Evolutionary conservation across 2,113 vertebrate genomes (phyloP), one percentile per base, ranked within the genome.

Genomic region (Oreochromis tanganicae): DNA sequence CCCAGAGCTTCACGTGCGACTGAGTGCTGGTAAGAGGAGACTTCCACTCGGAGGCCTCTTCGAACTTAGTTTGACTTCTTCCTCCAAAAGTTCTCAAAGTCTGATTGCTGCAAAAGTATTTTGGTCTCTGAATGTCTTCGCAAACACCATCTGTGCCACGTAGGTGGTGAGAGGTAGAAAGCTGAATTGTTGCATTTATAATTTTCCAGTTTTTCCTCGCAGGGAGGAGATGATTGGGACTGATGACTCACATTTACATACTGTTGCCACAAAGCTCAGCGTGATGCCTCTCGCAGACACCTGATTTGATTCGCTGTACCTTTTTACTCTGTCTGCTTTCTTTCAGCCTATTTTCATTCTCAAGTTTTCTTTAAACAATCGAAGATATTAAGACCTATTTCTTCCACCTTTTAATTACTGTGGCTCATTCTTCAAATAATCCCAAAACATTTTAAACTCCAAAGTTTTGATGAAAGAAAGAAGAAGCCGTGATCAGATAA

Each of bases 71-170:
- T 73, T 92, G 89, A 91, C 79, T 87, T 84, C 12, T 80, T 46
- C 43, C 32, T 32, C 41, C 14, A 66, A 80, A 83, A 90, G 8
- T 79, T 92, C 4, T 19, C 52, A 46, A 34, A 34, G 14, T 36
- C 38, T 59, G 82, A 90, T 87, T 80, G 34, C 55, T n/a, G 9
- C 55, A 82, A 41, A 84, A 71, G 73, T 88, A 87, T 88, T 88
- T 93, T 19, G 3, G 55, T 48, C 24, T 59, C 52, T 80, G 11
- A 63, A 90, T 71, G 21, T 87, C 88, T 90, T 79, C 79, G 71
- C 54, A 87, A 92, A 94, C 91, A 93, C 94, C 94, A 93, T 92
- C 91, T 95, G 92, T 81, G 85, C 83, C 34, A 9, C 48, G 92
- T 93, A 90, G 91, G 94, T 88, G 93, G 92, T 82, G 83, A 34